Base-by-base conservation (phyloP, 2,888 invertebrate species). In the Siphlonurus alternatus region DNA sequence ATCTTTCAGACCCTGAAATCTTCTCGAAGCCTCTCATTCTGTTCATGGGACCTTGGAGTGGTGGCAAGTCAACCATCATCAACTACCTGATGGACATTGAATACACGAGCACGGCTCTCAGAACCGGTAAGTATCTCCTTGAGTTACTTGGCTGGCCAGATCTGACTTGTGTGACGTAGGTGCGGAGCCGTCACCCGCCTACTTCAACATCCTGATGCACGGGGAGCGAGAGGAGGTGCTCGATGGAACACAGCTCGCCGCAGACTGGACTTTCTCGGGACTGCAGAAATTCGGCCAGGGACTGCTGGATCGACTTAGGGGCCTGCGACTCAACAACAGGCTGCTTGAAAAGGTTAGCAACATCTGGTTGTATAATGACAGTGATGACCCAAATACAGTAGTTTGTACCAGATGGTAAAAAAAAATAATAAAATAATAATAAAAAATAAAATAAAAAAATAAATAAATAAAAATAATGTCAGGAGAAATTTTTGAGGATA, bases 11-110 rank as follows among this genome's bases (percentile, higher is more conserved):
- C 78, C 89, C 93, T 1, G 94, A 96, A 81, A 93, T 95, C 72
- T 93, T 93, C 75, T 92, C 93, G 2, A 95, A 94, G 73, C 95
- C 96, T 1, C 78, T 95, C 72, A 84, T 95, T 63, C 80, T 96
- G 2, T 92, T 95, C 72, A 91, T 95, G 89, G 96, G 96, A 56
- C 94, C 95, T 53, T 95, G 94, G 92, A 93, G 93, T 72, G 93
- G 94, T 66, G 96, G 96, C 67, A 96, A 96, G 78, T 93, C 94
- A 1, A 88, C 93, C 63, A 91, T 94, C 69, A 86, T 95, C 67
- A 96, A 96, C 76, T 95, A 96, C 76, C 79, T 96, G 68, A 83
- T 93, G 54, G 89, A 91, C 66, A 87, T 89, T 68, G 93, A 94
- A 75, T 89, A 89, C 73, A 88, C 86, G 25, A 83, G 86, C 69